Percentiles rank a stretch among this genome's conserved stretches.
These are phyloP conservation scores for Pollimyrus isidori DNA, from an alignment of 2,113 vertebrate genomes.

Conservation along the genomic window DNA sequence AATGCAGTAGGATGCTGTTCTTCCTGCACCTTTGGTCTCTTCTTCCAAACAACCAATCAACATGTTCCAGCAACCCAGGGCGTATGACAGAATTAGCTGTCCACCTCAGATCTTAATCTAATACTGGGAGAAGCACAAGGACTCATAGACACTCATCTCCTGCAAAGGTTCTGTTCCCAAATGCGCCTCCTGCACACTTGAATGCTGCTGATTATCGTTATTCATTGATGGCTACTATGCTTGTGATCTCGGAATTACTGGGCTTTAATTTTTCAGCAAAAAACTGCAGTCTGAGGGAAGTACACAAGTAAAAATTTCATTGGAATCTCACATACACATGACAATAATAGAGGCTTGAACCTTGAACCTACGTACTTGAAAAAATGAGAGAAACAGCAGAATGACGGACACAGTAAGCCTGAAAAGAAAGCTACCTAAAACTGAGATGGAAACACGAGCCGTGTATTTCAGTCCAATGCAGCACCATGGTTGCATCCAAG, in stretches of 20 bases:
- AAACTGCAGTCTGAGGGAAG: not conserved
- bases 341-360: not conserved
- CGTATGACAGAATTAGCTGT: not conserved
- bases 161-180: not conserved
- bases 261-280: not conserved
- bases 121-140: not conserved
- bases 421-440: not conserved
- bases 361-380: not conserved
- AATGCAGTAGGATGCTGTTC: not conserved
- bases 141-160: not conserved
- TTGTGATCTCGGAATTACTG: not conserved
- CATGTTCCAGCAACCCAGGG: not conserved
- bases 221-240: not conserved
- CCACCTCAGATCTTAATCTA: not conserved
- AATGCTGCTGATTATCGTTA: not conserved
- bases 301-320: not conserved
- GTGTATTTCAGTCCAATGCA: constrained; percentile 41
- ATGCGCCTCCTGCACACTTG: not conserved
- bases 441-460: not conserved
- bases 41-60: not conserved
- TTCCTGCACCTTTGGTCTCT: not conserved
- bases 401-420: not conserved
- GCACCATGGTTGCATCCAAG: constrained; percentile 58
- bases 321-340: not conserved
- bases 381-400: not conserved